A percentile compares a stretch with the other conserved stretches of the same genome.
Conservation (phyloP, 2,797 vertebrate genomes). For the Cheirogaleus major region DNA sequence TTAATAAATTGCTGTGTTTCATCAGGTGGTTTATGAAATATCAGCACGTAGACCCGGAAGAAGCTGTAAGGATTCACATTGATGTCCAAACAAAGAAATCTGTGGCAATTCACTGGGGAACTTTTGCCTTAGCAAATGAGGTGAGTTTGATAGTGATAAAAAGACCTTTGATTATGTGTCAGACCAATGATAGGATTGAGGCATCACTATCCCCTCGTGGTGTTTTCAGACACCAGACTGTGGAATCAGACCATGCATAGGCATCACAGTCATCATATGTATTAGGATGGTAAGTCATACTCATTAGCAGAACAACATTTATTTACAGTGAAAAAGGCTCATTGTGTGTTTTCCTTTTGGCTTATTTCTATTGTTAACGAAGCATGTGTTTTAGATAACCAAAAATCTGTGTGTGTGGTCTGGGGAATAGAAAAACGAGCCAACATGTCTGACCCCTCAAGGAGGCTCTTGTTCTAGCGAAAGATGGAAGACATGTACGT, state of each 20-base stretch:
- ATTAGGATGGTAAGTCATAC: not conserved
- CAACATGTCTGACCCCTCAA: not conserved
- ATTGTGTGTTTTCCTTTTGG: not conserved
- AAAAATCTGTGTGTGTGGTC: not conserved
- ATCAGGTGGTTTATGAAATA: slow-evolving; percentile 95
- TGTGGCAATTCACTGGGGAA: slow-evolving; percentile 97
- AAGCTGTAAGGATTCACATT: slow-evolving; percentile 95
- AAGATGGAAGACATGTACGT: not conserved
- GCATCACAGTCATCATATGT: not conserved
- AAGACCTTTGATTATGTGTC: not conserved
- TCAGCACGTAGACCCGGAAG: slow-evolving; percentile 96
- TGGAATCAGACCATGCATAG: not conserved
- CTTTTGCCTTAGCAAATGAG: slow-evolving; percentile 97
- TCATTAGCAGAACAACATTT: not conserved
- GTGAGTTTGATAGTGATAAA: slow-evolving; percentile 81
- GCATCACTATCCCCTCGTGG: not conserved
- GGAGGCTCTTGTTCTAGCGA: not conserved
- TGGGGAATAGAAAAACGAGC: not conserved
- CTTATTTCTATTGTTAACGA: not conserved
- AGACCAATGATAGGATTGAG: not conserved
- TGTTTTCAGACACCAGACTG: not conserved
- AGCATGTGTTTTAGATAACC: not conserved
- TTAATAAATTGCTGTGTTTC: slow-evolving; percentile 74
- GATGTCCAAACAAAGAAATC: slow-evolving; percentile 95
- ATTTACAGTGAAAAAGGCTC: not conserved